These are phyloP conservation scores for Creontiades dilutus DNA, from an alignment of 2,888 invertebrate genomes.

Conservation along the genomic window DNA sequence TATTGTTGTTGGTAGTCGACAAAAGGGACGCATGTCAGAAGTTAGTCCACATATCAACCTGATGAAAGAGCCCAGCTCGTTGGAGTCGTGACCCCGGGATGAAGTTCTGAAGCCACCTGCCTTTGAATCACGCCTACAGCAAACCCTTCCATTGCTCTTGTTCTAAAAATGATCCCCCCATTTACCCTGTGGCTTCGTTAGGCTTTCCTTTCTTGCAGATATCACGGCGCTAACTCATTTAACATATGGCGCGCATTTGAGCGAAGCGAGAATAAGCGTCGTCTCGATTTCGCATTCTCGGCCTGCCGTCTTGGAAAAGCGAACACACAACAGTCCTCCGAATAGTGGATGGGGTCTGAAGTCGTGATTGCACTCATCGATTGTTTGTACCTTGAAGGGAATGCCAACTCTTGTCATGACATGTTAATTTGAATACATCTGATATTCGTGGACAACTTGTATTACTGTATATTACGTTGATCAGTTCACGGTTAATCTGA, in stretches of 20 bases:
- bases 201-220: conserved; percentile 43
- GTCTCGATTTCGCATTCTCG: conserved; percentile 13
- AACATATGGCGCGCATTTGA: conserved; percentile 45
- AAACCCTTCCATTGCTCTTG: conserved; percentile 36
- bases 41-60: conserved; percentile 59
- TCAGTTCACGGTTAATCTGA: too few species aligned
- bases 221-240: conserved; percentile 52
- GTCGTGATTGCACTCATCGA: background rate
- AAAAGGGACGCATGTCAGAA: conserved; percentile 58
- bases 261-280: conserved; percentile 12
- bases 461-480: too few species aligned
- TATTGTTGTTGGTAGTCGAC: conserved; percentile 68
- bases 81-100: conserved; percentile 66
- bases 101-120: conserved; percentile 61
- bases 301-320: background rate
- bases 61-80: conserved; percentile 56
- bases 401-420: background rate
- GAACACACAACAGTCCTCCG: background rate
- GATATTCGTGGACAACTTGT: too few species aligned
- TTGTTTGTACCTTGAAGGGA: background rate
- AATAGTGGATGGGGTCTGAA: conserved; percentile 1
- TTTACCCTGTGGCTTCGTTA: background rate
- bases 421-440: too few species aligned
- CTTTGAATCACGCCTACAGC: conserved; percentile 66
- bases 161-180: conserved; percentile 56